Evolutionary conservation across 2,797 vertebrate genomes (phyloP), one percentile per base, ranked within the genome.

Genomic region (Propithecus deckenii): DNA sequence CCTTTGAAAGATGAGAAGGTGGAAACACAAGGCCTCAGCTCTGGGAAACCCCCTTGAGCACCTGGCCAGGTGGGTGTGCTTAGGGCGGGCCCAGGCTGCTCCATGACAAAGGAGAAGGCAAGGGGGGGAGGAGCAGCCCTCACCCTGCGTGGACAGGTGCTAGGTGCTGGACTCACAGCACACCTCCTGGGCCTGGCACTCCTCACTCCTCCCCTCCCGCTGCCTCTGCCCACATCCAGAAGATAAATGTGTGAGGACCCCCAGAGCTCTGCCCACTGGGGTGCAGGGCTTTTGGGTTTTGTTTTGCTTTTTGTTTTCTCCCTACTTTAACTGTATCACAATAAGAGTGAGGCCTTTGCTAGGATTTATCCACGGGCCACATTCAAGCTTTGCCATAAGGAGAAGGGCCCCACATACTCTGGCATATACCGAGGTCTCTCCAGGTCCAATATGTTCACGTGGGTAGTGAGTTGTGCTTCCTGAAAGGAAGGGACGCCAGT

Each of bases 221-320:
- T 4, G 4, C 35, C 20, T 22, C 67, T 69, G n/a, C 35, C 67
- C 18, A 89, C 38, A 38, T 87, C 69, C 91, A 87, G 80, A 59
- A 96, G 94, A 97, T 92, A 52, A 96, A 95, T 4, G 20, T 65
- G 3, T 59, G 17, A 57, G 67, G 93, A 93, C 76, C 0, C 6
- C 14, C 6, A 17, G 28, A 90, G 57, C 18, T 83, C 95, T 98
- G 97, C 96, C 94, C 71, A 97, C 89, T 86, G 92, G 94, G 91
- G 85, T 4, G 14, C 89, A 94, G 93, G 80, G 76, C 91, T 94
- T 87, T 55, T 8, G 4, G 38, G 22, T n/a, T 71, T 85, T 35
- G 23, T 57, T 71, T 96, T 25, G 52, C 41, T 94, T 97, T 98
- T 97, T 2, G 18, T 91, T 86, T 96, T 96, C 87, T 78, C 74